phyloP scores from a whole-genome alignment of 2,888 invertebrate genomes.

The Melanophora roralis region DNA sequence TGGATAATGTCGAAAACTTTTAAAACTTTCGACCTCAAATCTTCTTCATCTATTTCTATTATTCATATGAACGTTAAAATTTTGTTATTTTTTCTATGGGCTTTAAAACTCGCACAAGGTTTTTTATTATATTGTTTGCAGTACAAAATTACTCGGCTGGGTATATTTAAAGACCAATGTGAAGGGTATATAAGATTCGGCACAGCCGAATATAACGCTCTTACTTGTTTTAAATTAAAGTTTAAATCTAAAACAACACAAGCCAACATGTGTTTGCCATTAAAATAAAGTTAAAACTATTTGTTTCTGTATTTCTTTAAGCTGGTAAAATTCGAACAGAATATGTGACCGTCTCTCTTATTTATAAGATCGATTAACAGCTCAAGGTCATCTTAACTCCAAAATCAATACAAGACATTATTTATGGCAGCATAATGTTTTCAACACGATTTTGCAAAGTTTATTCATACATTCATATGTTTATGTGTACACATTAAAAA shows the following conservation, averaged over 20 bases:
- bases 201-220: too few relatives aligned
- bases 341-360: background rate
- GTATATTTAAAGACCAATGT: too few relatives aligned
- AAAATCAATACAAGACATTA: constrained; percentile 22
- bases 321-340: background rate
- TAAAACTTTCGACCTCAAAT: too few relatives aligned
- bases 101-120: too few relatives aligned
- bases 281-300: constrained; percentile 46
- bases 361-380: constrained; percentile 53
- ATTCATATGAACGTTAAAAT: too few relatives aligned
- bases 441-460: constrained; percentile 42
- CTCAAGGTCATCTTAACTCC: constrained; percentile 51
- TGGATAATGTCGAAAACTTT: too few relatives aligned
- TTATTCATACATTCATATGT: background rate
- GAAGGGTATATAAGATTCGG: too few relatives aligned
- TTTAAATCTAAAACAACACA: background rate
- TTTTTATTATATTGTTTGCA: too few relatives aligned
- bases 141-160: too few relatives aligned
- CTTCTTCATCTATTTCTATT: too few relatives aligned
- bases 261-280: constrained; percentile 19
- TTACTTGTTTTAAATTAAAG: too few relatives aligned
- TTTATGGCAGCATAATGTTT: constrained; percentile 38
- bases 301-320: constrained; percentile 8
- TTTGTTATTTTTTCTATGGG: too few relatives aligned
- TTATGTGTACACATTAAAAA: background rate